These are phyloP conservation scores for Platalea minor DNA, from an alignment of 2,797 vertebrate genomes.

Conservation along the genomic window DNA sequence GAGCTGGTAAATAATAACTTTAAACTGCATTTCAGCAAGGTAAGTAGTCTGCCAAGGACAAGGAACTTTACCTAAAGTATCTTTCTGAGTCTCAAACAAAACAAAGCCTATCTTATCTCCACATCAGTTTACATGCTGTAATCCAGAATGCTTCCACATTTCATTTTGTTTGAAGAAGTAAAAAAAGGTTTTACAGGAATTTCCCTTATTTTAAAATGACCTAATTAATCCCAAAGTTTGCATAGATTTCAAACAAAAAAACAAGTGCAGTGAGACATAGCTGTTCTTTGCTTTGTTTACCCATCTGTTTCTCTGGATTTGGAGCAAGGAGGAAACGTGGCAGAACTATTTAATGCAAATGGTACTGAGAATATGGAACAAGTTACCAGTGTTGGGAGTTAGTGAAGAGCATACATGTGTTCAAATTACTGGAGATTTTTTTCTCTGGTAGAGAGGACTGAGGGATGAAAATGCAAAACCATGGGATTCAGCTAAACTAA, in stretches of 20 bases:
- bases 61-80: background rate
- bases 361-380: slow-evolving; percentile 36
- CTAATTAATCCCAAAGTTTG: background rate
- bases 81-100: slow-evolving; percentile 8
- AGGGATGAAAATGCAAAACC: slow-evolving; percentile 48
- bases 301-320: slow-evolving; percentile 34
- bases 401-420: background rate
- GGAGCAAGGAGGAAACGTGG: background rate
- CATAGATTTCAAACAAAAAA: background rate
- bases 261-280: background rate
- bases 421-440: slow-evolving; percentile 43
- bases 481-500: slow-evolving; percentile 38
- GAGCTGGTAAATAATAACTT: background rate
- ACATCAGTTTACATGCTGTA: slow-evolving; percentile 7
- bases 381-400: background rate
- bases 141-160: background rate
- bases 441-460: slow-evolving; percentile 17
- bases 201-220: slow-evolving; percentile 14
- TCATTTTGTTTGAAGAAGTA: slow-evolving; percentile 15
- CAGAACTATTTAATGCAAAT: background rate
- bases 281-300: background rate
- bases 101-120: slow-evolving; percentile 28
- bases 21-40: background rate
- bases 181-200: background rate
- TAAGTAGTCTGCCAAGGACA: background rate